A percentile compares a stretch with the other conserved stretches of the same genome.
Evolutionary conservation across 2,113 vertebrate genomes (phyloP).

Genomic region (Oreochromis tanganicae): DNA sequence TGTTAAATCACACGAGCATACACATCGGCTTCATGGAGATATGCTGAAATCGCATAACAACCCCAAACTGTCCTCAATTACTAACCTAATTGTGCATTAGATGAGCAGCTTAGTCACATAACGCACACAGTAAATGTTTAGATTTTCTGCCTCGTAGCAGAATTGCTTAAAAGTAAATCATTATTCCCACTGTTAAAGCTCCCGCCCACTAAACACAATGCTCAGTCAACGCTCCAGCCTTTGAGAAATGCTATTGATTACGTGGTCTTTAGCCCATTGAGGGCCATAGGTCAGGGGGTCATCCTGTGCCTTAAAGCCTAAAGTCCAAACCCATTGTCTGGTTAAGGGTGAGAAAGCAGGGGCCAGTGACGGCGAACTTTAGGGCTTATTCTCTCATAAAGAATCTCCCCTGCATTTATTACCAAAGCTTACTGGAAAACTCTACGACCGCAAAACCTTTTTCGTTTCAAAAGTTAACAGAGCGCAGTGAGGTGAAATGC

Average conservation of each 20-base stretch:
- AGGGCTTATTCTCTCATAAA: conserved; percentile 59
- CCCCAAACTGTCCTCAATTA: conserved; percentile 6
- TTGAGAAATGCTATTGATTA: conserved; percentile 95
- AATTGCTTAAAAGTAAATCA: conserved; percentile 30
- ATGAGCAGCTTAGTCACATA: conserved; percentile 1
- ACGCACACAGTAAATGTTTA: conserved; percentile 18
- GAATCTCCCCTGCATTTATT: conserved; percentile 52
- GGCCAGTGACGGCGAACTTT: conserved; percentile 63
- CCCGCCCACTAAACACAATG: conserved; percentile 50
- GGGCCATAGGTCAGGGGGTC: conserved; percentile 76
- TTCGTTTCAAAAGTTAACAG: conserved; percentile 61
- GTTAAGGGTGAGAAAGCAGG: conserved; percentile 69
- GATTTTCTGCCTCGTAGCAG: background rate
- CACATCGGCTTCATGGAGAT: background rate
- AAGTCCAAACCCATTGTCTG: conserved; percentile 63
- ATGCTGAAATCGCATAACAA: conserved; percentile 6
- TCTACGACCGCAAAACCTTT: conserved; percentile 45
- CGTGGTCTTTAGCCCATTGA: conserved; percentile 93
- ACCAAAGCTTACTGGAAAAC: conserved; percentile 58
- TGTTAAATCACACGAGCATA: conserved; percentile 49
- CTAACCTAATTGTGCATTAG: conserved; percentile 3
- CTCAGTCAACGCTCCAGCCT: conserved; percentile 74
- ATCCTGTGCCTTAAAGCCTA: conserved; percentile 58
- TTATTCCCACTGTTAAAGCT: conserved; percentile 48
- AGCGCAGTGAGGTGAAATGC: conserved; percentile 38